Percentiles rank a stretch among this genome's conserved stretches.
Conservation (phyloP, 2,113 vertebrate species). For the Siniperca chuatsi region DNA sequence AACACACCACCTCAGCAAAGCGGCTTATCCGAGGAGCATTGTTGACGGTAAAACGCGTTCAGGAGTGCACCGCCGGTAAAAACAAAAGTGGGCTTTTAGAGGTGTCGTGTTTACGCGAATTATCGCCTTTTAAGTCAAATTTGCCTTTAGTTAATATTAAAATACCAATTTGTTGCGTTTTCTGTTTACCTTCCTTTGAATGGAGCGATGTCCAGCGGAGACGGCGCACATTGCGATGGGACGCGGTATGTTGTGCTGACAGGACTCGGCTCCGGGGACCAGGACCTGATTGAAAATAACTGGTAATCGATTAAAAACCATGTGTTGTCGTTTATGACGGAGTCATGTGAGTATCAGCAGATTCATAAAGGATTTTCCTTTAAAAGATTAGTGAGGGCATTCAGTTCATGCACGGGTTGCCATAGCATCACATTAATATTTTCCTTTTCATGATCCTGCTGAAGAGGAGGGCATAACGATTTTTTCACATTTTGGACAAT, state of each 20-base stretch:
- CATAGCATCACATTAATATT: slow-evolving; percentile 44
- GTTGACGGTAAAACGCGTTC: slow-evolving; percentile 12
- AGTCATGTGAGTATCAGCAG: slow-evolving; percentile 37
- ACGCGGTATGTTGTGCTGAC: slow-evolving; percentile 43
- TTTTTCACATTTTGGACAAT: slow-evolving; percentile 50
- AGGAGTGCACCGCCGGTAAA: not conserved
- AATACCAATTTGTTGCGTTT: not conserved
- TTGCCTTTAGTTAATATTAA: not conserved
- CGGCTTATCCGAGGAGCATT: slow-evolving; percentile 55
- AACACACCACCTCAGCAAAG: slow-evolving; percentile 37
- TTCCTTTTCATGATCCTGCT: slow-evolving; percentile 24
- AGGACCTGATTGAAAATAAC: slow-evolving; percentile 29
- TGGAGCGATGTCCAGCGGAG: slow-evolving; percentile 48
- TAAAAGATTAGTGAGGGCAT: not conserved
- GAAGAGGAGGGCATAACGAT: not conserved
- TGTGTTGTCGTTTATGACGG: not conserved
- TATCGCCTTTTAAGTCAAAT: not conserved
- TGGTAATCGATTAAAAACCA: slow-evolving; percentile 17
- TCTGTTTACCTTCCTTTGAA: not conserved
- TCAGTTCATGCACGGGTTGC: slow-evolving; percentile 28
- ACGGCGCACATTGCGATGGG: slow-evolving; percentile 38
- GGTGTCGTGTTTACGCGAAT: not conserved
- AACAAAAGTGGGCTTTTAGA: not conserved
- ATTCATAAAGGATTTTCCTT: slow-evolving; percentile 2
- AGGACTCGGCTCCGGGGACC: not conserved